Base-by-base conservation (phyloP, 2,113 vertebrate species). In the Chlorodrepanis virens region DNA sequence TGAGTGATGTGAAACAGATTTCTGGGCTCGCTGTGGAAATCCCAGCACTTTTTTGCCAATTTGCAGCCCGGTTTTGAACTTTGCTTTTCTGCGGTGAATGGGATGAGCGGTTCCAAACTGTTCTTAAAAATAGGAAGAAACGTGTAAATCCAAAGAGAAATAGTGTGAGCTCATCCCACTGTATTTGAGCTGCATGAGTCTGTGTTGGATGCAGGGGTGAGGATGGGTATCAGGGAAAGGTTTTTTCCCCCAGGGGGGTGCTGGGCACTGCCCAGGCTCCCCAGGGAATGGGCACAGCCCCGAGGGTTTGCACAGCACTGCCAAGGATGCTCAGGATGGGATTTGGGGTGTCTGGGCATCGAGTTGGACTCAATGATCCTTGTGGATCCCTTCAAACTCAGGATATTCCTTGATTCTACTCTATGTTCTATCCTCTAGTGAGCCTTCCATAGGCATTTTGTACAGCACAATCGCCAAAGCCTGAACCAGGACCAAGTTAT, bases 301-400 rank as follows among this genome's bases (percentile, higher is more conserved):
- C 3, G 0, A 64, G 1, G 0, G 0, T 39, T 72, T 52, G 52
- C 37, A 20, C 12, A 42, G 0, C 0, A 0, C 25, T 37, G 0
- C 25, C 47, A 68, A 5, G 12, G 40, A 45, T 47, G 23, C 5
- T 0, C 33, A 24, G 15, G 12, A 3, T 29, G 40, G 29, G 18
- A 5, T 23, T 35, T 69, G 35, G 29, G n/a, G 9, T 28, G 19
- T 27, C 49, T 56, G 25, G 3, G 10, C 14, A 13, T 6, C 0
- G 0, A 31, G 21, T 1, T n/a, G 45, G 20, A 45, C 5, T 45
- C 5, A 0, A 33, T 14, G 44, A 20, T 19, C n/a, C 12, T 22
- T 4, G 5, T 25, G 39, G 2, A 2, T 31, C 17, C 6, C 24
- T 40, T 31, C 47, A 3, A 61, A 4, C 14, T 40, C n/a, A 40